These are phyloP conservation scores for Ichneumoninae sp. DNA, from an alignment of 2,888 invertebrate species.

Conservation along the genomic window DNA sequence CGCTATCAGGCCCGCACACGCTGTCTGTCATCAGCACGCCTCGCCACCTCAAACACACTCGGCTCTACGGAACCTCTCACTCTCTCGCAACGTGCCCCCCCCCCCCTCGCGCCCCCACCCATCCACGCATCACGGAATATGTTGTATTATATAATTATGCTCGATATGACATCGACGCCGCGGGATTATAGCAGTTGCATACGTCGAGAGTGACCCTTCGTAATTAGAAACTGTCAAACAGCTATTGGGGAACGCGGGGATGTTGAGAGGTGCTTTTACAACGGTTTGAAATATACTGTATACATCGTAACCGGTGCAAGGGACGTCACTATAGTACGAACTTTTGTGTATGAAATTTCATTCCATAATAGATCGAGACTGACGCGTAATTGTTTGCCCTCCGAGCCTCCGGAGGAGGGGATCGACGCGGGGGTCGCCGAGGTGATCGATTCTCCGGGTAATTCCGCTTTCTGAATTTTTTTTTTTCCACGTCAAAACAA, in stretches of 20 bases:
- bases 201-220: constrained; percentile 47
- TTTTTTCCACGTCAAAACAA: too few species aligned
- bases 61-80: constrained; percentile 42
- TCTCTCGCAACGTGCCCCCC: not conserved
- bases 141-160: constrained; percentile 79
- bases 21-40: constrained; percentile 82
- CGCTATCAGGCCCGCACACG: constrained; percentile 76
- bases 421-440: too few species aligned
- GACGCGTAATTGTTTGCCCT: not conserved
- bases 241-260: not conserved
- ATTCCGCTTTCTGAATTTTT: not conserved
- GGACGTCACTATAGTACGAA: not conserved
- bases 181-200: constrained; percentile 50
- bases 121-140: constrained; percentile 77
- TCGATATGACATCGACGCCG: constrained; percentile 74
- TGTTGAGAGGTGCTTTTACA: not conserved
- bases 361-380: not conserved
- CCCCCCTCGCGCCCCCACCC: constrained; percentile 43
- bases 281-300: not conserved
- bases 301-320: not conserved
- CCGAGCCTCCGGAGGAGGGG: not conserved
- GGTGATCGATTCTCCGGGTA: not conserved
- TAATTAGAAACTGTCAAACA: constrained; percentile 76
- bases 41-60: constrained; percentile 82
- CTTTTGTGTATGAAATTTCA: constrained; percentile 1